A percentile compares a stretch with the other conserved stretches of the same genome.
Conservation (phyloP, 2,888 invertebrate species). For the Encarsia formosa region DNA sequence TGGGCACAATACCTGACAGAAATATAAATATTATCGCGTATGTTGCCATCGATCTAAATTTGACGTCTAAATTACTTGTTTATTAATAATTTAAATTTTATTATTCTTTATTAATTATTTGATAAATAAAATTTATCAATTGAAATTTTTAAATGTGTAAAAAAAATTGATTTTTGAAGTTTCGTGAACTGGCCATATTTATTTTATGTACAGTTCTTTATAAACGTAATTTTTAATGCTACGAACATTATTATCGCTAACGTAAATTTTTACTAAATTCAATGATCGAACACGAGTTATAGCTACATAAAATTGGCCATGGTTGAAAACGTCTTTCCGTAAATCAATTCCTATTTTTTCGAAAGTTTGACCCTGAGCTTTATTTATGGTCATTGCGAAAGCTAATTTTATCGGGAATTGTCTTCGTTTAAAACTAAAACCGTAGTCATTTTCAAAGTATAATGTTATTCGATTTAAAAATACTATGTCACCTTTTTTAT, state of each 20-base stretch:
- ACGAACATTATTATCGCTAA: not conserved
- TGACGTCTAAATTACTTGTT: no score
- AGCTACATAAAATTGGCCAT: conserved; percentile 8
- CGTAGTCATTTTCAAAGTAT: conserved; percentile 17
- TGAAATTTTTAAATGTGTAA: no score
- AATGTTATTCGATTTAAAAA: conserved; percentile 2
- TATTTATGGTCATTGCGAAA: conserved; percentile 9
- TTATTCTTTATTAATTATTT: no score
- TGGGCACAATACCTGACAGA: no score
- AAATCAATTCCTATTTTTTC: not conserved
- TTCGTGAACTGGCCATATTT: no score
- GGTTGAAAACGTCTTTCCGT: not conserved
- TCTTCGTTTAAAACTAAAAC: conserved; percentile 4
- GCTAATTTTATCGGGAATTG: conserved; percentile 4
- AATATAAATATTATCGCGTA: no score
- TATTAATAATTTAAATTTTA: no score
- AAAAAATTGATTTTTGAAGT: no score
- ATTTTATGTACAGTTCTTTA: not conserved
- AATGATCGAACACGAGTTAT: conserved; percentile 2
- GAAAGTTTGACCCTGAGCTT: conserved; percentile 1
- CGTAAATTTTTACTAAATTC: not conserved
- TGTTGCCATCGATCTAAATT: no score
- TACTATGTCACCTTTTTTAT: conserved; percentile 1
- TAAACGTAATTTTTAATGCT: not conserved
- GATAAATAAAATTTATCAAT: no score